phyloP scores from a whole-genome alignment of 2,113 vertebrate species.

The Silurus glanis region DNA sequence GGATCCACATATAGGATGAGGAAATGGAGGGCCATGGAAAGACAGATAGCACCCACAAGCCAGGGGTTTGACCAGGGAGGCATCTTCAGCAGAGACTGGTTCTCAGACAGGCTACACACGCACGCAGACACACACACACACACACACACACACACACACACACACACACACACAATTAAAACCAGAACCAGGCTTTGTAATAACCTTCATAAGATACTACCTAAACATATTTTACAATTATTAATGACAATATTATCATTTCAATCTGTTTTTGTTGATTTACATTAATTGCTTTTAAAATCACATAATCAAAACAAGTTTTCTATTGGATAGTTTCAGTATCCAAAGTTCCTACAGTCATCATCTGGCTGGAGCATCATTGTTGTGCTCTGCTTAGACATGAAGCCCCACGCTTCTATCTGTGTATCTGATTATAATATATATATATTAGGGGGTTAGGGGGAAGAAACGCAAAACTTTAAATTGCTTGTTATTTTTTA shows the following conservation, averaged over 20 bases:
- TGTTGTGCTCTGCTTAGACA: no score
- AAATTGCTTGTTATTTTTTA: no score
- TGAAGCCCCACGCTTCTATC: no score
- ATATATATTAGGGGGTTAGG: no score
- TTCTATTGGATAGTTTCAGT: no score
- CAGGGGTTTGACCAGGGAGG: conserved; percentile 79
- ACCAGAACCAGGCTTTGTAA: background rate
- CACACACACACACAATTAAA: background rate
- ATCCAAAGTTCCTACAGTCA: no score
- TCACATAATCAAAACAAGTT: no score
- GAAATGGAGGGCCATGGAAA: conserved; percentile 79
- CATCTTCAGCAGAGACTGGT: conserved; percentile 80
- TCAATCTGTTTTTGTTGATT: background rate
- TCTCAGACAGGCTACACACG: conserved; percentile 73
- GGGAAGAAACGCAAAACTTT: no score
- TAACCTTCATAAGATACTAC: background rate
- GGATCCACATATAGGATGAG: conserved; percentile 79
- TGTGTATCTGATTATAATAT: no score
- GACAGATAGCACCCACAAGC: conserved; percentile 77
- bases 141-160: conserved; percentile 24
- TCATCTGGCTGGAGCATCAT: no score
- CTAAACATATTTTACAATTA: background rate
- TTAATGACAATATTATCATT: background rate
- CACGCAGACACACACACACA: conserved; percentile 17
- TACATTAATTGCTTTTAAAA: no score